These are phyloP conservation scores for Chrysaora quinquecirrha DNA, from an alignment of 30 jellyfish, hydroid and myxozoan genomes.

Conservation along the genomic window DNA sequence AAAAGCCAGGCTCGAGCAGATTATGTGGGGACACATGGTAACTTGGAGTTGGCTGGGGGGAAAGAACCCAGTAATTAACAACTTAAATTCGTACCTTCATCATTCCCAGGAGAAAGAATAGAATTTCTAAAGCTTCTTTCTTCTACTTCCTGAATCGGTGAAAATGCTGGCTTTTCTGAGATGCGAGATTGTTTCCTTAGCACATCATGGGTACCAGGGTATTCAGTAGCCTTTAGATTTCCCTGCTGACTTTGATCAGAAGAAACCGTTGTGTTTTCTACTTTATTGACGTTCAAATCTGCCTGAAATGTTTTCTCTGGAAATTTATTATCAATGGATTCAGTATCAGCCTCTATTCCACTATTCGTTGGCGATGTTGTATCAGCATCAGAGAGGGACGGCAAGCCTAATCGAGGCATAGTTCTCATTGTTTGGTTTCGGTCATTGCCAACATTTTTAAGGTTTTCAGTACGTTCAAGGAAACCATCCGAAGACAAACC, in stretches of 20 bases:
- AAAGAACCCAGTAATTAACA: no score
- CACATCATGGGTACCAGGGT: conserved; percentile 2
- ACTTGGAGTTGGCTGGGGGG: no score
- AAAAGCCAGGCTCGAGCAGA: no score
- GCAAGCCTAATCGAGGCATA: neutral
- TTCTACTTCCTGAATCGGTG: conserved; percentile 80
- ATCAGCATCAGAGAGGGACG: neutral
- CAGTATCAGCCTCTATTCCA: conserved; percentile 11
- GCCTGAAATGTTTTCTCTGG: neutral
- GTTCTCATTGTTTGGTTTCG: neutral
- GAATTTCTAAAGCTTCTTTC: conserved; percentile 45
- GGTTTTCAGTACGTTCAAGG: neutral
- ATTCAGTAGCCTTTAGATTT: neutral
- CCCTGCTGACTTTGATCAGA: neutral
- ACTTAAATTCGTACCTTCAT: neutral
- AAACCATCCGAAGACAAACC: neutral
- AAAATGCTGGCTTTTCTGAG: conserved; percentile 76
- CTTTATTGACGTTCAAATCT: neutral
- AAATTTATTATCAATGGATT: neutral
- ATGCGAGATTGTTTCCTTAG: conserved; percentile 21
- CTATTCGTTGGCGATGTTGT: neutral
- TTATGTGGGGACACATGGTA: no score
- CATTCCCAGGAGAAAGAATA: neutral
- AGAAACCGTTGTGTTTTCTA: neutral
- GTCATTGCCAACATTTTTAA: neutral